Base-by-base conservation (phyloP, 2,797 vertebrate genomes). In the Buceros bicornis region DNA sequence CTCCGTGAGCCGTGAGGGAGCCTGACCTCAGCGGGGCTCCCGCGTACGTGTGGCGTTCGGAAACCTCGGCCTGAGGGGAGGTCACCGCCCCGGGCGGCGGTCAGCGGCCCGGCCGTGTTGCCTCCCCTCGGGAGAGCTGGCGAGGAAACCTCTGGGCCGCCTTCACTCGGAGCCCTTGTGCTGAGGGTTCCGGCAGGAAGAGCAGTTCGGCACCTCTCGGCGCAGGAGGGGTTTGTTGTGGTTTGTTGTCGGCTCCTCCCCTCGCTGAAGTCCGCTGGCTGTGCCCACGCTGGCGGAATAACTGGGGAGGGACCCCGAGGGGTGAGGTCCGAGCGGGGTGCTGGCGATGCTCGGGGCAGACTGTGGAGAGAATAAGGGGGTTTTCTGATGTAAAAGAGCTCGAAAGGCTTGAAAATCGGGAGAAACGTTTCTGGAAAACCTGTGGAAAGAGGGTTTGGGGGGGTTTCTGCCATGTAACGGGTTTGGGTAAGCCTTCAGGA, bases 341-440 rank as follows among this genome's bases (percentile, higher is more conserved):
- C 26, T 13, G 79, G 66, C 37, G 16, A 7, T 48, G 58, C 35
- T 16, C 7, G 17, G 13, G 5, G 43, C 43, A 20, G 42, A 5
- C 8, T 21, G 4, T 3, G n/a, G 33, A 6, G 33, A 6, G 10
- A 19, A 33, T 15, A 35, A 19, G 31, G 20, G 19, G 13, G 25
- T 14, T 3, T 2, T 13, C 3, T 3, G 1, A 0, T 1, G 9
- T 35, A 5, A 19, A 45, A 26, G 14, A 33, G 33, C 45, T 33
- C 21, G 21, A 13, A 19, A 2, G 26, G 6, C 18, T 7, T 18
- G 5, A 2, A 62, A 65, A 8, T 22, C 13, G 24, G 8, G 17
- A 3, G 70, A 66, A 76, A 31, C 14, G 5, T 1, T 57, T 47
- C 5, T 16, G 10, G 43, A 37, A 53, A 40, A 21, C 12, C 24